phyloP scores from a whole-genome alignment of 2,888 invertebrate species.

The Aspidiotus rigidus region DNA sequence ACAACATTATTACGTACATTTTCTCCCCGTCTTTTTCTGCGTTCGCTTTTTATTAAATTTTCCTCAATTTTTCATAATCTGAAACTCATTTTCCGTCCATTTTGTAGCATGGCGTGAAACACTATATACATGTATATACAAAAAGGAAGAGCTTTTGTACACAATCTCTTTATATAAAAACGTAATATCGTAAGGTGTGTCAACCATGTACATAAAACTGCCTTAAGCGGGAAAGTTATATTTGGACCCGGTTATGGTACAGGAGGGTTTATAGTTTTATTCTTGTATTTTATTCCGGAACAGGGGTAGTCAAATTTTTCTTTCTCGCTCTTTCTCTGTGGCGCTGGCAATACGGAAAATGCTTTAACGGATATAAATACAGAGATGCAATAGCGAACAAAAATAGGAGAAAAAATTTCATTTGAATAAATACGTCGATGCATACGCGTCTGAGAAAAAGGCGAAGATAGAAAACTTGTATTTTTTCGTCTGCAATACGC shows the following conservation, averaged over 20 bases:
- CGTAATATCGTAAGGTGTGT: conserved; percentile 32
- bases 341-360: too few species aligned
- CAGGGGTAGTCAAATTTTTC: conserved; percentile 17
- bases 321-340: too few species aligned
- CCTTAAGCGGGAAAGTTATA: conserved; percentile 31
- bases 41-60: conserved; percentile 39
- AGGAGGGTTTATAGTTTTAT: conserved; percentile 24
- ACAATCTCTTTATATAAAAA: conserved; percentile 21
- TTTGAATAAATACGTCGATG: too few species aligned
- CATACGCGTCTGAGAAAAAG: too few species aligned
- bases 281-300: conserved; percentile 24
- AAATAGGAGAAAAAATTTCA: too few species aligned
- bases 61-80: conserved; percentile 38
- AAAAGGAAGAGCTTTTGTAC: too few species aligned
- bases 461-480: too few species aligned
- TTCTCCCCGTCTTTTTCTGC: conserved; percentile 31
- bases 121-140: conserved; percentile 10
- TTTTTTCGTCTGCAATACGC: too few species aligned
- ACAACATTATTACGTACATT: conserved; percentile 32
- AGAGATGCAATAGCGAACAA: too few species aligned
- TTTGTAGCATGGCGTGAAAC: conserved; percentile 29
- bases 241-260: conserved; percentile 24
- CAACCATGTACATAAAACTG: conserved; percentile 31
- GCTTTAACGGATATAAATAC: too few species aligned
- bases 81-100: conserved; percentile 38